Evolutionary conservation across 2,797 vertebrate species (phyloP).

Genomic region (Pipistrellus kuhlii): DNA sequence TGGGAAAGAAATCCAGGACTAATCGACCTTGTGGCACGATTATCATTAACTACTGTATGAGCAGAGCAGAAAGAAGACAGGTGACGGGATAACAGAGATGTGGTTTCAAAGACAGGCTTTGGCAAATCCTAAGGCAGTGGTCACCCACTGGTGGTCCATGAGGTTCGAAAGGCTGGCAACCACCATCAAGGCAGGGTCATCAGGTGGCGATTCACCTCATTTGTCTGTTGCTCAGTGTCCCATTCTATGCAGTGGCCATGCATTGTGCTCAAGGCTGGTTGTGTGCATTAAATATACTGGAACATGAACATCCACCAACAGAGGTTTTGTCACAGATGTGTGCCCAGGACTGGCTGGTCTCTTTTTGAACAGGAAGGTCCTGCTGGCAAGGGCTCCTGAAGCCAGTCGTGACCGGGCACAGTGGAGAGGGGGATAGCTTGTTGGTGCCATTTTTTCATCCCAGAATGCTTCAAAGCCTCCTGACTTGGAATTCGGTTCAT

Average conservation of each 20-base stretch:
- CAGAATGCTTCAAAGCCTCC: background rate
- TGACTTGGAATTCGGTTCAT: background rate
- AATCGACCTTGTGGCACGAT: background rate
- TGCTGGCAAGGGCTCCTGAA: background rate
- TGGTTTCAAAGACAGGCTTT: background rate
- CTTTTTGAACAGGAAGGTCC: background rate
- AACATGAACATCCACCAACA: background rate
- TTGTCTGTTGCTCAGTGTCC: background rate
- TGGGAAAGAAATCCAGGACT: background rate
- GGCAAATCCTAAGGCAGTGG: too few species aligned
- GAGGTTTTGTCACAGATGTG: accelerated
- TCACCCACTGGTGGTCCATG: too few species aligned
- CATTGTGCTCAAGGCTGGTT: background rate
- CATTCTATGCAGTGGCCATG: background rate
- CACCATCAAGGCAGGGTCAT: too few species aligned
- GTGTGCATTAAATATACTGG: background rate
- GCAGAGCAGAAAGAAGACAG: background rate
- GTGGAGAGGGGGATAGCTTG: too few species aligned
- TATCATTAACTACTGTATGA: background rate
- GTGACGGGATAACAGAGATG: background rate
- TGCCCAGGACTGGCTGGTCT: background rate
- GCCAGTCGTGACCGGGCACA: background rate
- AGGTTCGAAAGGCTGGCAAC: too few species aligned
- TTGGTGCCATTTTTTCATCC: too few species aligned
- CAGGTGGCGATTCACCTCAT: background rate